Evolutionary conservation across 2,888 invertebrate genomes (phyloP).

Genomic region (Mesorhabditis spiculigera): DNA sequence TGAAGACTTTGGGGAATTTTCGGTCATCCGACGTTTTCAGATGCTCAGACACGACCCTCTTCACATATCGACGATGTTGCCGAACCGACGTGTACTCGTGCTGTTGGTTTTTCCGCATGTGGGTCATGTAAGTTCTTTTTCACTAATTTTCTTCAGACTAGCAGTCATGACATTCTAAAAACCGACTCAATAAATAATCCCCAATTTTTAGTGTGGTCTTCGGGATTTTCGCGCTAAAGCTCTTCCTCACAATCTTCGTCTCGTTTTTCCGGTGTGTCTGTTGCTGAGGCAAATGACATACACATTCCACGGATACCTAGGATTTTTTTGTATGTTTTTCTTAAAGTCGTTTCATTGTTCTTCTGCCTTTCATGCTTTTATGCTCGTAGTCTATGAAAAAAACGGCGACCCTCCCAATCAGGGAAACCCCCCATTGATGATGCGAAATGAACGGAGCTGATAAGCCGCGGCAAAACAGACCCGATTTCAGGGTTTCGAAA

Average conservation of each 20-base stretch:
- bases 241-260: slow-evolving; percentile 6
- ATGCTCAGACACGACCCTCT: not conserved
- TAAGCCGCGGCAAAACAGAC: too few species aligned
- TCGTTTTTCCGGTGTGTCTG: slow-evolving; percentile 4
- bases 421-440: too few species aligned
- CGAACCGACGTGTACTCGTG: not conserved
- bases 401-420: too few species aligned
- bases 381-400: too few species aligned
- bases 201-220: not conserved
- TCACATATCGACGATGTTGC: slow-evolving; percentile 5
- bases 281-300: not conserved
- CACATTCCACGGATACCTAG: not conserved
- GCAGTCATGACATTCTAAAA: too few species aligned
- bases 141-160: not conserved
- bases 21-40: not conserved
- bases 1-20: too few species aligned
- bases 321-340: not conserved
- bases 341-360: too few species aligned
- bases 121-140: slow-evolving; percentile 2
- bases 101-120: slow-evolving; percentile 6
- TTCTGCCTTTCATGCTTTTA: too few species aligned
- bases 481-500: too few species aligned
- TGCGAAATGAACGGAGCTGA: too few species aligned
- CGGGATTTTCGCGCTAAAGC: slow-evolving; percentile 2
- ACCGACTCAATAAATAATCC: not conserved